These are phyloP conservation scores for Melanotaenia nigrans DNA, from an alignment of 2,797 vertebrate species.

Conservation along the genomic window DNA sequence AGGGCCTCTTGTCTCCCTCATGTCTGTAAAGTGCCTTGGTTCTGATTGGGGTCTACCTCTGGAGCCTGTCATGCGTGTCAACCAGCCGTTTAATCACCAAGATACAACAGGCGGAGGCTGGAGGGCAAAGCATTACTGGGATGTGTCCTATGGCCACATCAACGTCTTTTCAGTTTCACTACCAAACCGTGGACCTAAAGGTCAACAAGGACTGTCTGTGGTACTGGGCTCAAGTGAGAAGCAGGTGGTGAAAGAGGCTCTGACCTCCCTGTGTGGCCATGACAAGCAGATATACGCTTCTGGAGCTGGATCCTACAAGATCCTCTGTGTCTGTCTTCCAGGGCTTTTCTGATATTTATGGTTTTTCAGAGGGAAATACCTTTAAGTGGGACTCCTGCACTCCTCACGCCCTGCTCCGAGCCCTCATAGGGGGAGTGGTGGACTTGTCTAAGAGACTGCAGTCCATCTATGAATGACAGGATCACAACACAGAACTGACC, in stretches of 20 bases:
- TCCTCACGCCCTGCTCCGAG: slow-evolving; percentile 86
- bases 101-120: slow-evolving; percentile 77
- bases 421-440: slow-evolving; percentile 87
- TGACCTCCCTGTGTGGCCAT: slow-evolving; percentile 74
- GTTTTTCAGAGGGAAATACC: slow-evolving; percentile 90
- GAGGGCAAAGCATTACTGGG: slow-evolving; percentile 85
- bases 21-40: slow-evolving; percentile 90
- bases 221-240: slow-evolving; percentile 89
- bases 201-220: slow-evolving; percentile 61
- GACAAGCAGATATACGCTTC: slow-evolving; percentile 83
- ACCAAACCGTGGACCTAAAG: slow-evolving; percentile 20
- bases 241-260: slow-evolving; percentile 76
- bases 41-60: slow-evolving; percentile 88
- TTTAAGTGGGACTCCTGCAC: slow-evolving; percentile 93
- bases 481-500: slow-evolving; percentile 77
- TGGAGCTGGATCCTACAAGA: slow-evolving; percentile 90
- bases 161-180: slow-evolving; percentile 77
- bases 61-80: slow-evolving; percentile 90
- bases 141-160: slow-evolving; percentile 78
- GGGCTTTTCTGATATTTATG: slow-evolving; percentile 86
- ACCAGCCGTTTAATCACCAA: slow-evolving; percentile 87
- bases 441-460: slow-evolving; percentile 80
- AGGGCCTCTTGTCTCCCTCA: slow-evolving; percentile 82
- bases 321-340: slow-evolving; percentile 86
- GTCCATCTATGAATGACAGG: slow-evolving; percentile 38